Base-by-base conservation (phyloP, 2,888 invertebrate genomes). In the Drosophila atripex region DNA sequence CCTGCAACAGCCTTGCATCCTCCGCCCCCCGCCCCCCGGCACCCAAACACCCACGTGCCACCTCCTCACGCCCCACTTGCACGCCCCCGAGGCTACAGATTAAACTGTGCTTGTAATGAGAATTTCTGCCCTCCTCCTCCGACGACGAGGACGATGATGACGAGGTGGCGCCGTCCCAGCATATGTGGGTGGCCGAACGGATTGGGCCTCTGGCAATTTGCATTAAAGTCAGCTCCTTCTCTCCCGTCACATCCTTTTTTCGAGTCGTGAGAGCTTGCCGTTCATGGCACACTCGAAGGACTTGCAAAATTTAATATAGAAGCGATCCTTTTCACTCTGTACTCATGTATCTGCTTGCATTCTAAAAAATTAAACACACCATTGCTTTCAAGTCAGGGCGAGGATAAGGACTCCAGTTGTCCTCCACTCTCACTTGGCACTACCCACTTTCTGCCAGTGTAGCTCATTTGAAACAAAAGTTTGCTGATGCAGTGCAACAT, bases 21-120 rank as follows among this genome's bases (percentile, higher is more conserved):
- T n/a, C 2, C 18, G 2, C 18, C 18, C 18, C 18, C 18, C n/a
- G 3, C 3, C 38, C 1, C 23, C 21, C 4, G 21, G 5, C 21
- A 23, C 6, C 23, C 9, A 9, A 12, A 18, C n/a, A 32, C n/a
- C 53, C 14, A 18, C 55, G 7, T 9, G 25, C 2, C 25, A 28
- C 18, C 41, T 11, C 30, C 21, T 8, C 38, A 43, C 8, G 12
- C n/a, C 25, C 25, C 7, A n/a, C 23, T 46, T 28, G 3, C 18
- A 41, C 18, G 9, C 25, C 46, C 55, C 41, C 32, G 49, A 70
- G 73, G 80, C 68, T 71, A 72, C 77, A 84, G 86, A 83, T 83
- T 83, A 86, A 83, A 78, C 83, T 78, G 63, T 52, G 84, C 77
- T 86, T 78, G 77, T 86, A 83, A 83, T 86, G 86, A 83, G 86